Evolutionary conservation across 2,888 invertebrate genomes (phyloP).

Genomic region (Belgica antarctica): DNA sequence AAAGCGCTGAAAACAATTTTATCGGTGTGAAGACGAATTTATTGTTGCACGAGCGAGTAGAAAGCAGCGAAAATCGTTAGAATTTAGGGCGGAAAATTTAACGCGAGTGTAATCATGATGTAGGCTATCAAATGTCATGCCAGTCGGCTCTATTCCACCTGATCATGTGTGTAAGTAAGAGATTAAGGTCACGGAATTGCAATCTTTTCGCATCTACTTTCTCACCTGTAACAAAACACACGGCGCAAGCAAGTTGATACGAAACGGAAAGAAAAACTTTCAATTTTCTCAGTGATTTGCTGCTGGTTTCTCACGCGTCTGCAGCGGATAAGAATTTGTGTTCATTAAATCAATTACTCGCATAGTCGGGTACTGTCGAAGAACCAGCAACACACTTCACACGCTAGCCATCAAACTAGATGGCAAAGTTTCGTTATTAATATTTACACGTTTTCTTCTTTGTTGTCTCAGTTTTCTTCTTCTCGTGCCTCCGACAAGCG

Average conservation of each 20-base stretch:
- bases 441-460: not conserved
- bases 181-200: conserved; percentile 34
- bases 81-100: not conserved
- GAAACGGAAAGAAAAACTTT: not conserved
- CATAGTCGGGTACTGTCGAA: not conserved
- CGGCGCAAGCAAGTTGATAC: not conserved
- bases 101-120: not conserved
- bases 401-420: conserved; percentile 3
- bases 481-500: not conserved
- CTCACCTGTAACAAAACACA: conserved; percentile 16
- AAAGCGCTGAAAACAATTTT: not conserved
- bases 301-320: not conserved
- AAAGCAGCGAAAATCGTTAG: not conserved
- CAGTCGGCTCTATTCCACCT: too few relatives aligned
- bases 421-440: not conserved
- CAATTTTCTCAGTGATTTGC: not conserved
- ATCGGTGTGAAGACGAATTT: conserved; percentile 11
- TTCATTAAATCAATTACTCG: conserved; percentile 11
- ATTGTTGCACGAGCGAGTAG: not conserved
- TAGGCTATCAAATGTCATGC: conserved; percentile 6
- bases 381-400: conserved; percentile 20
- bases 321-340: not conserved
- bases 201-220: not conserved
- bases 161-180: conserved; percentile 19
- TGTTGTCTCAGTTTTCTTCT: not conserved